Conservation (phyloP, 1,140 invertebrate species). For the Drosophila ohnishii region DNA sequence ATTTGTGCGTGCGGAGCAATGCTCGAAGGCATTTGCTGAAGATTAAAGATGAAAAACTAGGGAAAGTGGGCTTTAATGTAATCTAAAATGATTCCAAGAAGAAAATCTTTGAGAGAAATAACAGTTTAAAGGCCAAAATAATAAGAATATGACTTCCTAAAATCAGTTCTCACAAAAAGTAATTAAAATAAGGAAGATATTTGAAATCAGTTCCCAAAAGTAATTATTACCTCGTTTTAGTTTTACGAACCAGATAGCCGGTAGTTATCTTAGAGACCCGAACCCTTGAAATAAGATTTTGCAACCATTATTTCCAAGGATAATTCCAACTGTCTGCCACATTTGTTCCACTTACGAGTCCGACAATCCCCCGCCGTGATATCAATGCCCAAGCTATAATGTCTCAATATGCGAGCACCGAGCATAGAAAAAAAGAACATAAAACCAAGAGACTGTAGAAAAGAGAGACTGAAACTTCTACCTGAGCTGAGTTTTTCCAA, state of each 20-base stretch:
- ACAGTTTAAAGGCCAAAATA: background rate
- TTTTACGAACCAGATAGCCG: conserved; percentile 14
- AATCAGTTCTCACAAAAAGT: background rate
- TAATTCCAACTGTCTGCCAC: conserved; percentile 44
- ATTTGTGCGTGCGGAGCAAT: conserved; percentile 33
- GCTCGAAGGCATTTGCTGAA: conserved; percentile 21
- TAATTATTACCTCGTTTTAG: conserved; percentile 5
- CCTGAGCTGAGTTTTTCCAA: conserved; percentile 49
- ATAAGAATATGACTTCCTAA: background rate
- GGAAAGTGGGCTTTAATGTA: conserved; percentile 19
- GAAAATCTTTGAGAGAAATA: background rate
- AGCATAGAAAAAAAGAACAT: background rate
- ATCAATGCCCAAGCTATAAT: conserved; percentile 51
- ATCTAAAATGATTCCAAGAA: background rate
- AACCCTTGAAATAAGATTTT: conserved; percentile 25
- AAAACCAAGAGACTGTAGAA: conserved; percentile 2
- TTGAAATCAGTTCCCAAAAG: conserved; percentile 3
- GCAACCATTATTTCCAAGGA: conserved; percentile 38
- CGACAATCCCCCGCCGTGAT: conserved; percentile 46
- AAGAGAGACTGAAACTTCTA: conserved; percentile 34
- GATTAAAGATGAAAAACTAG: conserved; percentile 32
- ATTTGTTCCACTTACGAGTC: conserved; percentile 56
- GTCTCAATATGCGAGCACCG: conserved; percentile 45
- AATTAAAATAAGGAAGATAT: no score
- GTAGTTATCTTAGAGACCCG: conserved; percentile 5